Base-by-base conservation (phyloP, 2,888 invertebrate genomes). In the Torymus texanus region DNA sequence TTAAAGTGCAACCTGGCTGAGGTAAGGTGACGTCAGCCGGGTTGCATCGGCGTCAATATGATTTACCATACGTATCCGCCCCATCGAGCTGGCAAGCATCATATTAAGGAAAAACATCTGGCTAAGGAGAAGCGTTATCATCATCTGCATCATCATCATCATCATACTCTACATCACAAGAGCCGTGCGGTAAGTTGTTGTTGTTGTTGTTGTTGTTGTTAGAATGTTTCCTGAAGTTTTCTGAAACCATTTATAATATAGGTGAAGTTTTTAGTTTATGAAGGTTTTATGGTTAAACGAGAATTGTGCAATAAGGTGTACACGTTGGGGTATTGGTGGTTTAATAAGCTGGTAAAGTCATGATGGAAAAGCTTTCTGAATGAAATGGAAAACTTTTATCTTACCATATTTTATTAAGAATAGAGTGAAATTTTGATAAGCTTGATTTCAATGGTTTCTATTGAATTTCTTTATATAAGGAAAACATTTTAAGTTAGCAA, bases 31-130 rank as follows among this genome's bases (percentile, higher is more conserved):
- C 90, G 89, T 88, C 90, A 90, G 78, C 87, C 90, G 41, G 41
- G 41, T 81, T 88, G 88, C 83, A 87, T 89, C 80, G 89, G 89
- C 68, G 87, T 87, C 70, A 87, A 84, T 78, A 88, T 89, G 84
- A 87, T 89, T 73, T 90, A 90, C 83, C 88, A 90, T 78, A 90
- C 90, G 70, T 90, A 90, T 77, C 90, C 90, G 66, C 90, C 89
- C 51, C 89, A 90, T 81, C 84, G 90, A 59, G 87, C 88, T 78
- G 86, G 85, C 82, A 88, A 89, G 82, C 89, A 89, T 67, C 88
- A 88, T 75, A 86, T 86, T 68, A 41, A 41, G 41, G 41, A 41
- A 8, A 90, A 89, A 80, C 89, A 89, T 82, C 88, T 88, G 66
- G 83, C 86, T 73, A 89, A 88, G 82, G 90, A 90, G 82, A 90